Conservation (phyloP, 2,888 invertebrate species). For the Phania funesta region DNA sequence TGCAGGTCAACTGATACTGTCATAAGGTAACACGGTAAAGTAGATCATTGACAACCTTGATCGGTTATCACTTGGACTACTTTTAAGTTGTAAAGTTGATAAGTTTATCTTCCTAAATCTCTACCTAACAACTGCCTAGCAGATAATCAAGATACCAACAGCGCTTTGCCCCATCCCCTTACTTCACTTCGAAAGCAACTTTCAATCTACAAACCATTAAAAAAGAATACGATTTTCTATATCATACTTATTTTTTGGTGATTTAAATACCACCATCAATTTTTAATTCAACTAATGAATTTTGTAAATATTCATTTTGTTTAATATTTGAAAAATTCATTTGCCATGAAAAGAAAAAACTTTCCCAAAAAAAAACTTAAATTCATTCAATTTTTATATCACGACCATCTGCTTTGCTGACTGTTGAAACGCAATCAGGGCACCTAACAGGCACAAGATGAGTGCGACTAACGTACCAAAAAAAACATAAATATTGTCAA, state of each 20-base stretch:
- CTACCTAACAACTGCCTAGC: no score
- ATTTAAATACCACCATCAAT: constrained; percentile 19
- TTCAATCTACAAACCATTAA: neutral
- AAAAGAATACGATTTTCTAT: constrained; percentile 5
- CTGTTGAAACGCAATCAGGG: constrained; percentile 29
- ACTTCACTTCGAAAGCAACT: no score
- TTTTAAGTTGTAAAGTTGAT: no score
- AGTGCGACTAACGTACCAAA: neutral
- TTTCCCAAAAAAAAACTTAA: constrained; percentile 49
- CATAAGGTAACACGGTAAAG: no score
- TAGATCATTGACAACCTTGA: no score
- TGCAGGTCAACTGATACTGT: no score
- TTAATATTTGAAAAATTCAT: constrained; percentile 32
- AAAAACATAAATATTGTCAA: constrained; percentile 38
- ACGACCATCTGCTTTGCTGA: constrained; percentile 45
- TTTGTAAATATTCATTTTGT: constrained; percentile 36
- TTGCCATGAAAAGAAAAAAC: constrained; percentile 19
- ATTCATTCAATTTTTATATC: constrained; percentile 59
- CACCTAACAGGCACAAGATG: constrained; percentile 36
- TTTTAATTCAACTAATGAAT: constrained; percentile 41
- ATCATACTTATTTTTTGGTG: neutral
- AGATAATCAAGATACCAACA: no score
- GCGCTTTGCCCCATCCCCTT: no score
- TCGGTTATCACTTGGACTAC: no score
- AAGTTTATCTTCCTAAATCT: no score